Evolutionary conservation across 1,140 invertebrate species (phyloP), one percentile per base, ranked within the genome.

Genomic region (Cyrtorhinus lividipennis): DNA sequence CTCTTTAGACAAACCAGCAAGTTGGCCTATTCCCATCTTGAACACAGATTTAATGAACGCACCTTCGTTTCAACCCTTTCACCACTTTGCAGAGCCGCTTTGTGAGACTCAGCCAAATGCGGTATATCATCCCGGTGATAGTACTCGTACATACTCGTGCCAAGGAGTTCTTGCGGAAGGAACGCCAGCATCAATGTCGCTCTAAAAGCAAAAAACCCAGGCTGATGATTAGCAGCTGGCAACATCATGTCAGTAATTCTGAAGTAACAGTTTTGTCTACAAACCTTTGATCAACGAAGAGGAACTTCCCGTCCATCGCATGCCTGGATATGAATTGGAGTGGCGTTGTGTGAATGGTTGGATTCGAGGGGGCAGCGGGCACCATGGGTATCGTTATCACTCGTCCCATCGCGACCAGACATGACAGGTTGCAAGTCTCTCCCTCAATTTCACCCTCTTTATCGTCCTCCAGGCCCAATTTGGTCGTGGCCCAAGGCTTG

Each of bases 61-160:
- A 79, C 78, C 68, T 83, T 78, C 0, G 88, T 90, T 12, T 75
- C 81, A 5, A 87, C 74, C 15, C 78, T 74, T 57, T 83, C 81
- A 0, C 76, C 74, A n/a, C 76, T 76, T 68, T 87, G 80, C 45
- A 92, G 76, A 1, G 84, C 87, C 67, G 82, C 78, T 79, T 92
- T 88, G 73, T 95, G 92, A 57, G 85, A 83, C 68, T 92, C 85
- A 23, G 89, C 87, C 61, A 96, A 76, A 5, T 81, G 78, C 15
- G 81, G 75, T 64, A 95, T 85, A 72, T 95, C 92, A 56, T 90
- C 86, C 61, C 84, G 84, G 70, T 89, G 84, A 70, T 88, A 92
- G 76, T 94, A 94, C 73, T 95, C 92, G 73, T 95, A 95, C 77
- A 95, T 87, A 68, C 89, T 93, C 1, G 90, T 92, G 8, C 92